These are phyloP conservation scores for Tragopan temminckii DNA, from an alignment of 2,797 vertebrate species.

Conservation along the genomic window DNA sequence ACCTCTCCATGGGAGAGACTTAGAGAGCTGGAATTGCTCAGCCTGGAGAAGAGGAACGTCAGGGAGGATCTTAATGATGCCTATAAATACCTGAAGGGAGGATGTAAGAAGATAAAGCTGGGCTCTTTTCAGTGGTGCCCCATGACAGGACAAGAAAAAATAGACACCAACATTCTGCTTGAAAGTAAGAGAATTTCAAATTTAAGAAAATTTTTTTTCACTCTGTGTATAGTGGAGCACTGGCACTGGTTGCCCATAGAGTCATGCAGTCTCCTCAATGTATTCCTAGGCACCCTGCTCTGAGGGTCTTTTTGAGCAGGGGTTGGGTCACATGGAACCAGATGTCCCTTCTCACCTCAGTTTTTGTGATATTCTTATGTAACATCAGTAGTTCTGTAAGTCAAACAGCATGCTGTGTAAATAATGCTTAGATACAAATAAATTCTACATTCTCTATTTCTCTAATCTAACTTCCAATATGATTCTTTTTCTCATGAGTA, in stretches of 20 bases:
- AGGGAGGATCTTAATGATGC: not conserved
- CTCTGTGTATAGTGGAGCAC: accelerated
- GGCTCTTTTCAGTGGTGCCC: not conserved
- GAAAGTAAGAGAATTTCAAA: not conserved
- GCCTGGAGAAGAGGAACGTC: not conserved
- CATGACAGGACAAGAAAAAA: not conserved
- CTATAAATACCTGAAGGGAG: not conserved
- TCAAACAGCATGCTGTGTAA: not conserved
- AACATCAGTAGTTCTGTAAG: not conserved
- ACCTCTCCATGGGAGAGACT: not conserved
- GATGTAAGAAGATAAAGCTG: not conserved
- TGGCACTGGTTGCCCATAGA: not conserved
- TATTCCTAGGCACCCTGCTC: not conserved
- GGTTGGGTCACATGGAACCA: accelerated
- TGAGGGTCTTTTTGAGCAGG: accelerated
- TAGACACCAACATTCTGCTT: not conserved
- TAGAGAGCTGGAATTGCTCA: not conserved
- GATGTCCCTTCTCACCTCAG: not conserved
- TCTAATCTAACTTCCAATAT: not conserved
- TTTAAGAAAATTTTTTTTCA: not conserved
- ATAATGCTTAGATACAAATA: not conserved
- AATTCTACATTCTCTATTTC: not conserved
- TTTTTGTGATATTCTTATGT: not conserved
- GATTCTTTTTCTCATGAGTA: not conserved
- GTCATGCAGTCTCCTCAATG: accelerated